Evolutionary conservation across 1,140 invertebrate genomes (phyloP).

Genomic region (Drosophila mojavensis): DNA sequence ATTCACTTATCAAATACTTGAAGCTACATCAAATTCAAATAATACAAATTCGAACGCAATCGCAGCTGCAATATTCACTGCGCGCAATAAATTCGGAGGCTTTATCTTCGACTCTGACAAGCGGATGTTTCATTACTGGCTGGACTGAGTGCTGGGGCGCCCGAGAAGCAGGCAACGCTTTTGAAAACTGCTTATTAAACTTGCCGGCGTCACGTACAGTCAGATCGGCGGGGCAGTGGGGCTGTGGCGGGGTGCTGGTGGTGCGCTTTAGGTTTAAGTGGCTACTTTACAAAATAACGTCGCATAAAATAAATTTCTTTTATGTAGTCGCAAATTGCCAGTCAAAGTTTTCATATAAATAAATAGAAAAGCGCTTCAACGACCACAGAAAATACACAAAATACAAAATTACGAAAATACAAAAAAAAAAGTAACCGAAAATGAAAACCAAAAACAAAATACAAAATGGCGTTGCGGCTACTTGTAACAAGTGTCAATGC

Average conservation of each 20-base stretch:
- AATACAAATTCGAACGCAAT: conserved; percentile 20
- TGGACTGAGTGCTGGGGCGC: conserved; percentile 16
- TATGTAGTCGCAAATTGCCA: conserved; percentile 80
- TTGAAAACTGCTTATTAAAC: conserved; percentile 70
- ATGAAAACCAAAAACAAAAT: conserved; percentile 46
- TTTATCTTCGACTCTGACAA: conserved; percentile 62
- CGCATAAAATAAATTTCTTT: conserved; percentile 79
- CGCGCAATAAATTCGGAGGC: conserved; percentile 39
- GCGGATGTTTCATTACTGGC: conserved; percentile 56
- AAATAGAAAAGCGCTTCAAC: conserved; percentile 71
- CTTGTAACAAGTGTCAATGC: conserved; percentile 76
- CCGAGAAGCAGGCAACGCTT: conserved; percentile 58
- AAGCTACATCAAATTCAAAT: conserved; percentile 49
- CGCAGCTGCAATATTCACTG: conserved; percentile 44
- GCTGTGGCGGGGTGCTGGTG: not conserved
- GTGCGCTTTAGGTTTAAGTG: conserved; percentile 73
- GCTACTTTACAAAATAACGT: conserved; percentile 79
- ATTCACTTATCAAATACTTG: conserved; percentile 50
- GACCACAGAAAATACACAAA: conserved; percentile 57
- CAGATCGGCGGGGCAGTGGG: conserved; percentile 8
- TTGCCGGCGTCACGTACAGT: conserved; percentile 43
- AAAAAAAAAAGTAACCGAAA: conserved; percentile 22
- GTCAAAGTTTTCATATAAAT: conserved; percentile 80
- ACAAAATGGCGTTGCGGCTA: conserved; percentile 68
- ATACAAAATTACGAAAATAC: conserved; percentile 16